Evolutionary conservation across 2,888 invertebrate genomes (phyloP), one percentile per base, ranked within the genome.

Genomic region (Thymelicus acteon): DNA sequence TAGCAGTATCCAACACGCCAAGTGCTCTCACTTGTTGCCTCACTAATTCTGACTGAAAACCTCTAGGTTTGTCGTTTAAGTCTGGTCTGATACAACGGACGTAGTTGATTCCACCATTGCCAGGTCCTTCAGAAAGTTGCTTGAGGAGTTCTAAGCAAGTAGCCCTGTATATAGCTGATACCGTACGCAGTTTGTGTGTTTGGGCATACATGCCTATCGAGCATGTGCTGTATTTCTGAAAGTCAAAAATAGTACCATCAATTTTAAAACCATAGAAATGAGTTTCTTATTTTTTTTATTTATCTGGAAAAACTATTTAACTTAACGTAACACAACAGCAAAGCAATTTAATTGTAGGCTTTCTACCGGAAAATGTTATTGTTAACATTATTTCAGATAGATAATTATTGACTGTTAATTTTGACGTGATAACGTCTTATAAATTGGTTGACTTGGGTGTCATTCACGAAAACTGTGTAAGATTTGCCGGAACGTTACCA

Each of bases 1-100:
- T 95, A 0, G 98, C 97, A 0, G 98, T 98, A 85, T 98, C 98
- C 49, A 97, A 88, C 12, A 98, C 94, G 2, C 97, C 97, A 75
- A 98, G 88, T 0, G 98, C 97, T 79, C 97, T 95, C 68, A 98
- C 91, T 89, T 98, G 98, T 79, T 97, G 97, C 69, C 95, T 95
- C 0, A 98, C 96, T 47, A 97, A 95, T 83, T 97, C 97, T 12
- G 95, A 92, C 82, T 97, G 95, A 83, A 95, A 95, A 1, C 95
- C 96, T 39, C 94, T 91, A 0, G 97, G 96, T 74, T 94, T 94
- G 70, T 96, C 95, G 74, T 96, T 95, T 67, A 97, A 94, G 87
- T 98, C 97, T 3, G 98, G 95, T 75, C 98, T 95, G 47, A 99
- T 94, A 85, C 99, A 99, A 74, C 98, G 95, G 19, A 99, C 96